phyloP scores from a whole-genome alignment of 2,113 vertebrate species.

The Marmota flaviventris region DNA sequence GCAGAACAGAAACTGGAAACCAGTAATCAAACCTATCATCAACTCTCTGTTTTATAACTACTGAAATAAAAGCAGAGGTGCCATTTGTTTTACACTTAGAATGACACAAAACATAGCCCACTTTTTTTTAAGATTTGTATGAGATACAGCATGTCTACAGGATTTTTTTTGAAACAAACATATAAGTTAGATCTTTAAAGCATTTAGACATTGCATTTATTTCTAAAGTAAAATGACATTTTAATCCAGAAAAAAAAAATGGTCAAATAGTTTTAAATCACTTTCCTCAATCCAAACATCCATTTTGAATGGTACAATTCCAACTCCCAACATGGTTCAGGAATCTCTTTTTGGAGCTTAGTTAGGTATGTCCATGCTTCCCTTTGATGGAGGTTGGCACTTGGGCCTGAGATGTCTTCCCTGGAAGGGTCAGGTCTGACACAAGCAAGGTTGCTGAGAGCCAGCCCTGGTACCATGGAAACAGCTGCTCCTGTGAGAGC shows the following conservation, averaged over 20 bases:
- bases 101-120: background rate
- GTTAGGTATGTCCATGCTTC: background rate
- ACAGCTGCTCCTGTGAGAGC: background rate
- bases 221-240: background rate
- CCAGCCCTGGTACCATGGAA: background rate
- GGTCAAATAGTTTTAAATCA: background rate
- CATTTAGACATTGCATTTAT: background rate
- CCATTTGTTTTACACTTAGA: background rate
- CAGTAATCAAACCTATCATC: background rate
- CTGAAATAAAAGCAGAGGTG: background rate
- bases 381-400: background rate
- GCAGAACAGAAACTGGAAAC: conserved; percentile 16
- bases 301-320: background rate
- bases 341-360: background rate
- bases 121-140: background rate
- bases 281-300: background rate
- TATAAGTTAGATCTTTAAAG: background rate
- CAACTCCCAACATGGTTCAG: background rate
- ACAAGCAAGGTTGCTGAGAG: background rate
- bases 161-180: background rate
- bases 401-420: no score
- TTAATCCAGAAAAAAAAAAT: background rate
- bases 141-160: background rate
- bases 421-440: background rate
- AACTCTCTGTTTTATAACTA: background rate